Conservation (phyloP, 2,113 vertebrate species). For the Porphyrio hochstetteri region DNA sequence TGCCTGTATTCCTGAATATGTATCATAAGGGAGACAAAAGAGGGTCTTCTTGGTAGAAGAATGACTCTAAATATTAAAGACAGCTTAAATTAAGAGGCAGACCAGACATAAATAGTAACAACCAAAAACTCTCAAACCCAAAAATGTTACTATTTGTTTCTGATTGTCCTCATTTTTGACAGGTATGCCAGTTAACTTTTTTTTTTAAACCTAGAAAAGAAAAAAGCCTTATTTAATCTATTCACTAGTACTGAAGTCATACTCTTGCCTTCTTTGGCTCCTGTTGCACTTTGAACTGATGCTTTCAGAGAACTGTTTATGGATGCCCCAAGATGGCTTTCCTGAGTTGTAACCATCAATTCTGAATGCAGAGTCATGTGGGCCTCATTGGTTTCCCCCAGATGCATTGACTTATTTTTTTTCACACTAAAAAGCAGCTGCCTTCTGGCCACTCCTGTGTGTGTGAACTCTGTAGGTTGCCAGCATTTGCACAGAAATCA, state of each 20-base stretch:
- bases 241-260: background rate
- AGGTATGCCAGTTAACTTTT: background rate
- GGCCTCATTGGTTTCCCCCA: background rate
- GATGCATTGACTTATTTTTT: background rate
- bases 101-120: background rate
- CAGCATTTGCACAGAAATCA: background rate
- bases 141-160: background rate
- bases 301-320: background rate
- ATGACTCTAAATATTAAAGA: background rate
- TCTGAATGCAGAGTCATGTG: background rate
- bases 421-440: background rate
- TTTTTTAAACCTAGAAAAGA: background rate
- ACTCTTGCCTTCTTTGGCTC: background rate
- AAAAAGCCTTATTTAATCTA: background rate
- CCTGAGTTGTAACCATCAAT: background rate
- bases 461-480: background rate
- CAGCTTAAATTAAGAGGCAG: background rate
- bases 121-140: rapidly evolving
- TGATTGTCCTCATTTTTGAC: background rate
- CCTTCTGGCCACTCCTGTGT: background rate
- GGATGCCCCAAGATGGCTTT: background rate
- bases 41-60: background rate
- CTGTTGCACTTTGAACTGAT: rapidly evolving
- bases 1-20: background rate
- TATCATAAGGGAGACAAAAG: background rate